phyloP scores from a whole-genome alignment of 2,888 invertebrate genomes.

The Beris morrisii region DNA sequence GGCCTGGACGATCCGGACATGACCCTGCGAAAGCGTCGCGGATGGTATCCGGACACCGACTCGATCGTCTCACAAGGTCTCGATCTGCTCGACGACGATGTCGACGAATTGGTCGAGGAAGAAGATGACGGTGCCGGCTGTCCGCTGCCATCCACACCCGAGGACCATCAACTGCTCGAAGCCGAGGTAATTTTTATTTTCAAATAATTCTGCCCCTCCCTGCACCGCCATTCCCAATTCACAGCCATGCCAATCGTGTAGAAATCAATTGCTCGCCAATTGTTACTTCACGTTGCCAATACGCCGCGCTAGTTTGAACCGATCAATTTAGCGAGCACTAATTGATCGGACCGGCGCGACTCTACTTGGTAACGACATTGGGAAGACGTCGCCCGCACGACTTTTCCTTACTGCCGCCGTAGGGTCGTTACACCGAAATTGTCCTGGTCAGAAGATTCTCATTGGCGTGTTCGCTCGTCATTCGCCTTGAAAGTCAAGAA shows the following conservation, averaged over 20 bases:
- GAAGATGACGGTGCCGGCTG: constrained; percentile 80
- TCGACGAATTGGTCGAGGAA: constrained; percentile 51
- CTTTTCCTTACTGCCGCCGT: too few relatives aligned
- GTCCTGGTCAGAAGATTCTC: too few relatives aligned
- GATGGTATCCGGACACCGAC: constrained; percentile 50
- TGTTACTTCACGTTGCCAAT: too few relatives aligned
- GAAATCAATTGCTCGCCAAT: too few relatives aligned
- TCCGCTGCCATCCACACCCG: constrained; percentile 82
- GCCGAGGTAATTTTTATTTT: constrained; percentile 62
- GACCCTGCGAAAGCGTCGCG: constrained; percentile 53
- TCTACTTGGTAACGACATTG: too few relatives aligned
- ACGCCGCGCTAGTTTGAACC: constrained; percentile 8
- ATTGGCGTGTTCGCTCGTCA: too few relatives aligned
- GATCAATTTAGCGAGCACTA: constrained; percentile 4
- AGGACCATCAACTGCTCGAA: constrained; percentile 80
- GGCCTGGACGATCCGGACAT: constrained; percentile 50
- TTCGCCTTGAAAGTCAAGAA: too few relatives aligned
- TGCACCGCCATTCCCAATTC: too few relatives aligned
- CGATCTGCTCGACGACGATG: constrained; percentile 49
- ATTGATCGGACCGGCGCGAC: background rate
- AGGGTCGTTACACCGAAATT: too few relatives aligned
- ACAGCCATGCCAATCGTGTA: too few relatives aligned
- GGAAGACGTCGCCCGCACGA: too few relatives aligned
- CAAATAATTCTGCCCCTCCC: too few relatives aligned
- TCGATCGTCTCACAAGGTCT: constrained; percentile 50